phyloP scores from a whole-genome alignment of 2,113 vertebrate species.

The Anolis carolinensis region DNA sequence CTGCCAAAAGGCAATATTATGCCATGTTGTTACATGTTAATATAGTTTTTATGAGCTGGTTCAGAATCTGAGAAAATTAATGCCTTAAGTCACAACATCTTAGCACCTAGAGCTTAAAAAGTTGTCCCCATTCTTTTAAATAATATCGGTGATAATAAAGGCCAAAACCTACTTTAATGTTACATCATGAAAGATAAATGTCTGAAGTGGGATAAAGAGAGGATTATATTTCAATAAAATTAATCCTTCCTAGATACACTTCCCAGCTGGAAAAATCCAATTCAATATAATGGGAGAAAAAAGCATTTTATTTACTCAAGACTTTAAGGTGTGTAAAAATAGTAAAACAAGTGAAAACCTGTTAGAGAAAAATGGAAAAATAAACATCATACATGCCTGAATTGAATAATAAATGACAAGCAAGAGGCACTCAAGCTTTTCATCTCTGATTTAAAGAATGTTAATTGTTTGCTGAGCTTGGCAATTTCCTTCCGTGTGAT shows the following conservation, averaged over 20 bases:
- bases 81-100: neutral
- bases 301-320: slow-evolving; percentile 4
- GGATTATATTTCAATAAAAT: slow-evolving; percentile 37
- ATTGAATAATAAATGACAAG: neutral
- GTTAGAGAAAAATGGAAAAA: slow-evolving; percentile 1
- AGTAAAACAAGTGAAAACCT: neutral
- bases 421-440: neutral
- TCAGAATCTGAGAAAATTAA: neutral
- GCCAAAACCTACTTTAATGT: neutral
- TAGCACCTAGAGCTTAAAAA: neutral
- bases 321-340: neutral
- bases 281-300: slow-evolving; percentile 1
- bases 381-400: neutral
- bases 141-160: neutral
- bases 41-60: neutral
- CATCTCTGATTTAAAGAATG: neutral
- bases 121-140: neutral
- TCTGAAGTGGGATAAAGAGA: slow-evolving; percentile 21
- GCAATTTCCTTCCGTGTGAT: neutral
- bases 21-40: neutral
- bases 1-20: neutral
- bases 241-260: slow-evolving; percentile 24
- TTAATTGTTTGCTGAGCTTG: neutral
- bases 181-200: neutral
- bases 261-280: slow-evolving; percentile 7